Evolutionary conservation across 2,888 invertebrate genomes (phyloP), one percentile per base, ranked within the genome.

Genomic region (Halictus quadricinctus): DNA sequence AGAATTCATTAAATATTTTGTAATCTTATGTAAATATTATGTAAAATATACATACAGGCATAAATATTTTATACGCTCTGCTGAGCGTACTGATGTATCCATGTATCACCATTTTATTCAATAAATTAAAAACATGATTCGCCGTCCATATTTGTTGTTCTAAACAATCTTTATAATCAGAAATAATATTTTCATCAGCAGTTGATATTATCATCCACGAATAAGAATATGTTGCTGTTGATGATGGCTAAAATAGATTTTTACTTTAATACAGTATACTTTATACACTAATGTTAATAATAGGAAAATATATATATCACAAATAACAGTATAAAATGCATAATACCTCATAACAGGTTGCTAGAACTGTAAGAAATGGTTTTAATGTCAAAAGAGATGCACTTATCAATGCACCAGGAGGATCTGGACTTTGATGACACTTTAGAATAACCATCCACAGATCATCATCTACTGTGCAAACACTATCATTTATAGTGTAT

Each of bases 381-480:
- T 96, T 96, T 48, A 95, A 95, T 84, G 96, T 96, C 64, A 95
- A 89, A 58, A 95, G 95, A 0, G 96, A 96, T 8, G 96, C 96
- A 21, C 95, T 95, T 25, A 97, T 92, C 48, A 97, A 93, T 15
- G 96, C 96, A 18, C 96, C 96, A 0, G 96, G 96, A 21, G 97
- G 97, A 94, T 97, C 97, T 86, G 96, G 96, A 74, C 96, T 97
- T 64, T 96, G 96, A 91, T 97, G 97, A 89, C 96, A 97, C 58
- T 96, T 95, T 25, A 97, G 95, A 78, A 96, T 95, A 82, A 96
- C 96, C 89, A 96, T 96, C 95, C 97, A 95, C 76, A 97, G 92
- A 91, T 95, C 95, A 85, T 95, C 95, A 50, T 95, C 91, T 0
- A 95, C 94, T 86, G 95, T 95, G 90, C 95, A 96, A 76, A 95